Percentiles rank a stretch among this genome's conserved stretches.
Evolutionary conservation across 2,888 invertebrate species (phyloP).

Genomic region (Metellina segmentata): DNA sequence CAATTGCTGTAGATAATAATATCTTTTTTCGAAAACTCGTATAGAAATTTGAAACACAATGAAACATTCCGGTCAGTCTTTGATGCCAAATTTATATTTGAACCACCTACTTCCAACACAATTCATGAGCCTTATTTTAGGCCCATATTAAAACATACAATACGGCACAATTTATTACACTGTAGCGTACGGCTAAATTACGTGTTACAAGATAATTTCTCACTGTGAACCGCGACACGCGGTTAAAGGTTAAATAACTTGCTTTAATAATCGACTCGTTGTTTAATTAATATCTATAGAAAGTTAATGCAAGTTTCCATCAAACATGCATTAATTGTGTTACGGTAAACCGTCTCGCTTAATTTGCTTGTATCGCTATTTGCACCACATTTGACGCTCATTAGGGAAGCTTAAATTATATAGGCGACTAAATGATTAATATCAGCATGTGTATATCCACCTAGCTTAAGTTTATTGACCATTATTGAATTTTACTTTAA

Average conservation of each 20-base stretch:
- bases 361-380: slow-evolving; percentile 64
- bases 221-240: slow-evolving; percentile 22
- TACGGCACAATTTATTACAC: too few species aligned
- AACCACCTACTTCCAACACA: too few species aligned
- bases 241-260: slow-evolving; percentile 61
- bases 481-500: slow-evolving; percentile 29
- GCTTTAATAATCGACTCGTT: slow-evolving; percentile 40
- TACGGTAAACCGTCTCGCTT: slow-evolving; percentile 63
- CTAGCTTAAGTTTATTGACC: slow-evolving; percentile 25
- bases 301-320: slow-evolving; percentile 64
- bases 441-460: slow-evolving; percentile 41
- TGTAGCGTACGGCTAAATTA: slow-evolving; percentile 17
- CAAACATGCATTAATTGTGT: slow-evolving; percentile 65
- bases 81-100: too few species aligned
- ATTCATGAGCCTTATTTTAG: too few species aligned
- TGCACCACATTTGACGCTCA: slow-evolving; percentile 51
- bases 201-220: slow-evolving; percentile 39
- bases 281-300: slow-evolving; percentile 58
- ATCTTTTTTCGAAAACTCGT: too few species aligned
- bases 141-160: too few species aligned
- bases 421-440: slow-evolving; percentile 52
- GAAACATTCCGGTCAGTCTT: too few species aligned
- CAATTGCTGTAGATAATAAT: too few species aligned
- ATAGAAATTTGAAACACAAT: too few species aligned
- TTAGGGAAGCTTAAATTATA: slow-evolving; percentile 42